Base-by-base conservation (phyloP, 2,113 vertebrate genomes). In the Zootoca vivipara region DNA sequence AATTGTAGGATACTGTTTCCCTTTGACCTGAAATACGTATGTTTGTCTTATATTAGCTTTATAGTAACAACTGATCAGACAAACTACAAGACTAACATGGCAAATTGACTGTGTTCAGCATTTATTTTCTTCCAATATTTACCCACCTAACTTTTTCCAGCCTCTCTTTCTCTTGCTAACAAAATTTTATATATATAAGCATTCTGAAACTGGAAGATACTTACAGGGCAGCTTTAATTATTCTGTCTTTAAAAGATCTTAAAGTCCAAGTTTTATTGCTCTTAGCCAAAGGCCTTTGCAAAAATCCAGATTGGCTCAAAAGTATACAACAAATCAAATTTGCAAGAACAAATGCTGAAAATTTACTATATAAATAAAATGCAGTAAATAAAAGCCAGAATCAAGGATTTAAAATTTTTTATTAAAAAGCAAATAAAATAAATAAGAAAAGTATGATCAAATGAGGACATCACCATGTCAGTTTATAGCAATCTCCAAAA, bases 1-100 rank as follows among this genome's bases (percentile, higher is more conserved):
- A 97, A 94, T 94, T 95, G 88, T 91, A 94, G 90, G 67, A 89
- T 91, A 62, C 78, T 90, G 73, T 92, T 94, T 95, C 90, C 87
- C 64, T 73, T 94, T 85, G 89, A 62, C 78, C 87, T 72, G 42
- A 83, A 90, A 82, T 35, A 82, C 83, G 56, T 85, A 62, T 94
- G 91, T 94, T 96, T 96, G 90, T 87, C 93, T 95, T 89, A 88
- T 0, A 81, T 91, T 94, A 72, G 69, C 79, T 96, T 93, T 95
- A 94, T 89, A 89, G 74, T 74, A 90, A 69, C 24, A 77, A 89
- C 83, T 94, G 90, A 96, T 94, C 94, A 95, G 94, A 82, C 94
- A 94, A 94, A 5, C 12, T 87, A 79, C 24, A 6, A 46, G 7
- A 88, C 28, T 88, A 75, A 91, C 93, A 90, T 2, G 88, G 33